These are phyloP conservation scores for Diceros bicornis DNA, from an alignment of 2,797 vertebrate genomes.

Conservation along the genomic window DNA sequence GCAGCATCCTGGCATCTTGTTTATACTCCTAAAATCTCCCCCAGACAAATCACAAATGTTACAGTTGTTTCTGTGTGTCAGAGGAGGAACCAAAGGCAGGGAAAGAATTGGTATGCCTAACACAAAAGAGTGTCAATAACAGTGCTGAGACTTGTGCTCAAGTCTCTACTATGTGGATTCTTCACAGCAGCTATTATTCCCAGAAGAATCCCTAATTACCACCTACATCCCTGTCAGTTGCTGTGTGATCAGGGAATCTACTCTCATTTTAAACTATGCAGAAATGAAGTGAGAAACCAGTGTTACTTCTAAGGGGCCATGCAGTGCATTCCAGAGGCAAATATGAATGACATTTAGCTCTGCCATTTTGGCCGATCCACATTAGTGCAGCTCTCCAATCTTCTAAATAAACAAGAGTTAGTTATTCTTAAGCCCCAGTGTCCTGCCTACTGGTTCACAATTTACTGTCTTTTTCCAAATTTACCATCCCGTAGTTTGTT, in stretches of 20 bases:
- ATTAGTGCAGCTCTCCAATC: not conserved
- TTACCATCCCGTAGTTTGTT: not conserved
- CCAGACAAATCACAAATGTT: conserved; percentile 6
- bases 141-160: not conserved
- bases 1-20: not conserved
- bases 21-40: not conserved
- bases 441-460: not conserved
- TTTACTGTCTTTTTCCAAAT: conserved; percentile 67
- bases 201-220: conserved; percentile 9
- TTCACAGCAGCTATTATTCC: conserved; percentile 38
- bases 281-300: conserved; percentile 49
- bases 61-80: not conserved
- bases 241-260: conserved; percentile 34
- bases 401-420: conserved; percentile 44
- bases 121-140: not conserved
- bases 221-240: not conserved
- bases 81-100: conserved; percentile 4
- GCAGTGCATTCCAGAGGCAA: not conserved
- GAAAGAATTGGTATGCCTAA: not conserved
- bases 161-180: not conserved
- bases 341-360: not conserved
- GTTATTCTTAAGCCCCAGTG: not conserved
- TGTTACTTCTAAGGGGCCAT: not conserved
- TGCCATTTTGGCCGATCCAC: not conserved
- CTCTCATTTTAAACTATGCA: conserved; percentile 50